Base-by-base conservation (phyloP, 2,888 invertebrate genomes). In the Diogma glabrata region DNA sequence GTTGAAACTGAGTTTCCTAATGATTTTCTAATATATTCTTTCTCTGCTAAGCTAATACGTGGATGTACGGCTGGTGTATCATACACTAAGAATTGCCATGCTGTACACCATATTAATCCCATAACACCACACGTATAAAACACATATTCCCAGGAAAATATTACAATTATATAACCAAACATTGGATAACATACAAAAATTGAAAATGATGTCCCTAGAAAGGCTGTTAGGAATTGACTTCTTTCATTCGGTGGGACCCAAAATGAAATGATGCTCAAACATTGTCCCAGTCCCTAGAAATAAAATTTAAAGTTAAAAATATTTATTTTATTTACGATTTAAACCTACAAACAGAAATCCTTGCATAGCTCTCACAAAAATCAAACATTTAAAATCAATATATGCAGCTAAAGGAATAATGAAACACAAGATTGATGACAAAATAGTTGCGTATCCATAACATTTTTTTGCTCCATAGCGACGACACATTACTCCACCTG, bases 161-260 rank as follows among this genome's bases (percentile, higher is more conserved):
- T 66, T 53, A 75, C 75, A 49, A 80, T 79, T 10, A 87, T 73
- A 53, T 76, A 72, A 2, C 84, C 84, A 56, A 84, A 83, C 52
- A 85, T 65, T 0, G 84, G 82, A 64, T 82, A 82, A 9, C 83
- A 82, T 14, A 81, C 55, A 0, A 80, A 81, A 19, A 78, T 77
- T 7, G 82, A 82, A 1, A 82, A 72, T 0, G 81, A 81, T 61
- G 81, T 80, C 65, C 79, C 79, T 56, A 79, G 62, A 59, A 79
- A 79, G 36, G 80, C 74, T 28, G 78, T 79, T 3, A 82, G 76
- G 55, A 81, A 81, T 66, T 79, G 81, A 60, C 85, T 82, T 51
- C 87, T 75, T 63, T 90, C 89, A 56, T 83, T 74, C 0, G 84
- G 83, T n/a, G 88, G 87, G 50, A 87, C 85, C 89, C 89, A 89